phyloP scores from a whole-genome alignment of 2,888 invertebrate species.

The Microplitis manilae region DNA sequence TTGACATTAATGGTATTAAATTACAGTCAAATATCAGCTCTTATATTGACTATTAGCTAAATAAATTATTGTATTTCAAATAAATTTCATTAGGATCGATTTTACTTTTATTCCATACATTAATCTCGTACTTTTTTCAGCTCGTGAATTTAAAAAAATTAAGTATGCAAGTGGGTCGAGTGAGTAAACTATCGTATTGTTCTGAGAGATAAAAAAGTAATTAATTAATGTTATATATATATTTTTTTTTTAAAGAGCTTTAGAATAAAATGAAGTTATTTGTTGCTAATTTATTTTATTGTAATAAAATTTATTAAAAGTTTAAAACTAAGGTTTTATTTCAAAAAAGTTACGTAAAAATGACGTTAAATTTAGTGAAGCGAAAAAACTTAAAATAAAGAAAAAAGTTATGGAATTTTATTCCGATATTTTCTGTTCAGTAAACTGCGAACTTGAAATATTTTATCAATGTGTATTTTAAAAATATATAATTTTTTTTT shows the following conservation, averaged over 20 bases:
- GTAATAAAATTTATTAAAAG: background rate
- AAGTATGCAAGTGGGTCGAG: too few relatives aligned
- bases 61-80: background rate
- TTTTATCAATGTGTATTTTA: slow-evolving; percentile 6
- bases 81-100: background rate
- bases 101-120: background rate
- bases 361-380: background rate
- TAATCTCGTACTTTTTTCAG: too few relatives aligned
- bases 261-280: background rate
- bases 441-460: background rate
- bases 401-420: slow-evolving; percentile 5
- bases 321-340: background rate
- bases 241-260: background rate
- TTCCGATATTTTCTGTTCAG: slow-evolving; percentile 4
- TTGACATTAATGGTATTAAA: background rate
- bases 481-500: background rate
- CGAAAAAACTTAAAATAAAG: slow-evolving; percentile 12
- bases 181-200: too few relatives aligned
- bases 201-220: background rate
- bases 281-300: background rate
- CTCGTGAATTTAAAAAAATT: too few relatives aligned
- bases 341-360: background rate
- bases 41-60: background rate
- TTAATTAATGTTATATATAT: background rate
- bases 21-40: background rate